Conservation (phyloP, 2,113 vertebrate genomes). For the Archilochus colubris region DNA sequence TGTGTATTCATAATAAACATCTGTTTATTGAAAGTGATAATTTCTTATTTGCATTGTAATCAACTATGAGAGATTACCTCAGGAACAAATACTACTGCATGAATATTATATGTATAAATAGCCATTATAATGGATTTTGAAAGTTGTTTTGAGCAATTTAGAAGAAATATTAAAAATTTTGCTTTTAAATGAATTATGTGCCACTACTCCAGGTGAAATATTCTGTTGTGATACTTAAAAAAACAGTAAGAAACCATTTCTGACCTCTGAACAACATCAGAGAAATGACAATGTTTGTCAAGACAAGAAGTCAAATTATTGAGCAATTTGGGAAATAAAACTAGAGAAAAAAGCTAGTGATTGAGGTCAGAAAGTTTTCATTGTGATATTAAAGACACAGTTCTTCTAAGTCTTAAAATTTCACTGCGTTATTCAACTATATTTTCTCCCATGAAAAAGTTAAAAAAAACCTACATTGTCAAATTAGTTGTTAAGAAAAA, state of each 20-base stretch:
- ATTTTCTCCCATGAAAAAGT: neutral
- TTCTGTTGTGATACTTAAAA: neutral
- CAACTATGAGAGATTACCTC: neutral
- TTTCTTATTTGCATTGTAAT: neutral
- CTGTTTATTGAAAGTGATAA: neutral
- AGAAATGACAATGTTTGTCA: neutral
- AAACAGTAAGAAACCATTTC: neutral
- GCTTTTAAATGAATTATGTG: neutral
- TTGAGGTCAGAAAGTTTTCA: neutral
- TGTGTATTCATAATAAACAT: neutral
- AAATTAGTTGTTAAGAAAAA: neutral
- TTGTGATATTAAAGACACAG: neutral
- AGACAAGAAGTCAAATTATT: neutral
- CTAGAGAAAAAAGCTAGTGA: neutral
- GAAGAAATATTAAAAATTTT: neutral
- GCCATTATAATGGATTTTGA: neutral
- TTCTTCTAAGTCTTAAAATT: neutral
- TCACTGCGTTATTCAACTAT: neutral
- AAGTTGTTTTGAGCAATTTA: neutral
- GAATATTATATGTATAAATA: neutral
- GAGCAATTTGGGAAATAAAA: neutral
- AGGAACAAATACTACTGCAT: neutral
- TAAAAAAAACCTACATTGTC: neutral
- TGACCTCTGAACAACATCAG: neutral
- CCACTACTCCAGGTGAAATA: neutral